These are phyloP conservation scores for Nannobrachium achirus DNA, from an alignment of 2,113 vertebrate genomes.

Conservation along the genomic window DNA sequence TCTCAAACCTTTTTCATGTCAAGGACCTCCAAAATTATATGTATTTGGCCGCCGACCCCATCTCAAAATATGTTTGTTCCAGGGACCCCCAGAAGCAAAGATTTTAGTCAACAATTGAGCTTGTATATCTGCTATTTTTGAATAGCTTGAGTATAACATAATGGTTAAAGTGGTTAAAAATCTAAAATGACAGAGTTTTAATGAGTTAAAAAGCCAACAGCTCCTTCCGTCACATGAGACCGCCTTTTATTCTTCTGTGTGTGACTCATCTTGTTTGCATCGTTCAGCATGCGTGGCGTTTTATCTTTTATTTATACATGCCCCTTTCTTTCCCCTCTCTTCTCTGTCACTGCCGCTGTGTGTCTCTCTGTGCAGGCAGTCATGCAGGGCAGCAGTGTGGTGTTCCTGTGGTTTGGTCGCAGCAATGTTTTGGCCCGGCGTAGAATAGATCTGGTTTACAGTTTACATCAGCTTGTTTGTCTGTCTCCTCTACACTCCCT, in stretches of 20 bases:
- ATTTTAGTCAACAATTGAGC: too few relatives aligned
- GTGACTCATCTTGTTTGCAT: constrained; percentile 28
- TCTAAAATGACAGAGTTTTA: too few relatives aligned
- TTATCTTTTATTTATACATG: constrained; percentile 1
- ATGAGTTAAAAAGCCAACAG: too few relatives aligned
- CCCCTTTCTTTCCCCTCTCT: not conserved
- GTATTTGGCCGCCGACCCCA: too few relatives aligned
- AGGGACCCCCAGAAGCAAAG: too few relatives aligned
- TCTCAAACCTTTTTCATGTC: too few relatives aligned
- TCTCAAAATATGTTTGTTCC: too few relatives aligned
- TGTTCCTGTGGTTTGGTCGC: constrained; percentile 49
- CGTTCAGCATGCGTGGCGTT: constrained; percentile 6
- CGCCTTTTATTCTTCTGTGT: not conserved
- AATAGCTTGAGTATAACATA: too few relatives aligned
- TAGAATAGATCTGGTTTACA: constrained; percentile 93
- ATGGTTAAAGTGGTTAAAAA: too few relatives aligned
- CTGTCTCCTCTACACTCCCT: constrained; percentile 87
- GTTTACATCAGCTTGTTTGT: constrained; percentile 95
- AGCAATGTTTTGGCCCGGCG: constrained; percentile 79
- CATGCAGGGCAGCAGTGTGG: constrained; percentile 45
- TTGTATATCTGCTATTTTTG: too few relatives aligned
- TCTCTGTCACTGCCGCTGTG: constrained; percentile 22
- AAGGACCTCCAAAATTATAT: too few relatives aligned
- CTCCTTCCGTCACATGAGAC: too few relatives aligned
- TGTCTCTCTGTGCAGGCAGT: constrained; percentile 39